Percentiles rank a stretch among this genome's conserved stretches.
Evolutionary conservation across 2,113 vertebrate species (phyloP).

Genomic region (Trichomycterus rosablanca): DNA sequence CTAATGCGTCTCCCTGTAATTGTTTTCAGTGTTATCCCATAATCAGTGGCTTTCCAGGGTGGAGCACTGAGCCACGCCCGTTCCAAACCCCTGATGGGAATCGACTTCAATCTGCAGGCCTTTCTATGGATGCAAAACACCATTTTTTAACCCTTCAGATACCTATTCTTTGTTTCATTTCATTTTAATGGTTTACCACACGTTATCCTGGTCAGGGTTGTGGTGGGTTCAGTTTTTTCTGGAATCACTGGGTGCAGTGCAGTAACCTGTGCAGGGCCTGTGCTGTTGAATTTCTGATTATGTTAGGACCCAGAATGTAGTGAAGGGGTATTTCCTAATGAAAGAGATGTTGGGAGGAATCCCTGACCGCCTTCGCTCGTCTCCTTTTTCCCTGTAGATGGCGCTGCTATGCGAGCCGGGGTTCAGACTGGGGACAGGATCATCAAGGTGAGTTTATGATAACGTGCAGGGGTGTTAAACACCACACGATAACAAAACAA

Average conservation of each 20-base stretch:
- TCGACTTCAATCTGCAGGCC: not conserved
- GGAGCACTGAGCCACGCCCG: constrained; percentile 13
- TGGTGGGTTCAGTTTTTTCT: too few species aligned
- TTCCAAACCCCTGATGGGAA: not conserved
- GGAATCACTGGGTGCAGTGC: too few species aligned
- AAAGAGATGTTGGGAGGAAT: not conserved
- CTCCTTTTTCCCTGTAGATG: constrained; percentile 70
- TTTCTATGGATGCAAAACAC: not conserved
- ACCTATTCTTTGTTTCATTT: too few species aligned
- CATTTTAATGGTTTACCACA: too few species aligned
- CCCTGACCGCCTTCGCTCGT: too few species aligned
- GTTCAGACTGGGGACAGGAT: constrained; percentile 96
- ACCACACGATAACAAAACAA: too few species aligned
- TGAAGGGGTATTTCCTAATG: too few species aligned
- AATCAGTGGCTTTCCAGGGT: constrained; percentile 25
- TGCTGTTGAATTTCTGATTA: too few species aligned
- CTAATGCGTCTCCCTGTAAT: constrained; percentile 18
- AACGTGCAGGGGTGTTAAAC: not conserved
- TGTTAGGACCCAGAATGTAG: too few species aligned
- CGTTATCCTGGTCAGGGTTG: too few species aligned
- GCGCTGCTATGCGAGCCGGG: constrained; percentile 96
- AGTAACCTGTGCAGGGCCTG: too few species aligned
- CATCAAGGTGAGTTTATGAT: constrained; percentile 82
- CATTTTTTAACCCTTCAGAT: too few species aligned
- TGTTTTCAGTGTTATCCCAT: constrained; percentile 24